A percentile compares a stretch with the other conserved stretches of the same genome.
Conservation (phyloP, 1,140 invertebrate genomes). For the Sesamia nonagrioides region DNA sequence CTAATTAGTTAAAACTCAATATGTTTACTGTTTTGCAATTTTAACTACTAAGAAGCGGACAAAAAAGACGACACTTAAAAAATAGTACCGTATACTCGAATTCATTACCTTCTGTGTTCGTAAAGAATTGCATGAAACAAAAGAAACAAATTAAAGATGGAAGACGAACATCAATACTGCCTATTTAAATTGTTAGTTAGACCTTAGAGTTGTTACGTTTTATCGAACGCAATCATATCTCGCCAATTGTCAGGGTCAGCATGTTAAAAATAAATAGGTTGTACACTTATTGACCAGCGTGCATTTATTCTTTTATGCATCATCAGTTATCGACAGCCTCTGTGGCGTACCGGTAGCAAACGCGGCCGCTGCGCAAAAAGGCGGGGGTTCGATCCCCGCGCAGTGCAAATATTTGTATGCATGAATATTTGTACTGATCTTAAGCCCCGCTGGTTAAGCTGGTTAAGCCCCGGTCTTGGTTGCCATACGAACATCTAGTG, state of each 20-base stretch:
- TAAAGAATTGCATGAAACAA: constrained; percentile 79
- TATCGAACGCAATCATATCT: not conserved
- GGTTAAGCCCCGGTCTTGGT: too few relatives aligned
- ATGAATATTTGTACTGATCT: too few relatives aligned
- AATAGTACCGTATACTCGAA: constrained; percentile 30
- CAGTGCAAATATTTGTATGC: too few relatives aligned
- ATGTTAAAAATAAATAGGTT: not conserved
- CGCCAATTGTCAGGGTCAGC: constrained; percentile 9
- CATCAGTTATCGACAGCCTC: not conserved
- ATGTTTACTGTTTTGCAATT: constrained; percentile 8
- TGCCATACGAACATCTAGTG: too few relatives aligned
- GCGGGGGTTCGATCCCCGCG: too few relatives aligned
- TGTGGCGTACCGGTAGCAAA: too few relatives aligned
- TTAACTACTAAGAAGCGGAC: constrained; percentile 37
- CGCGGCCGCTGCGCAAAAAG: too few relatives aligned
- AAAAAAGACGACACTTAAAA: constrained; percentile 57
- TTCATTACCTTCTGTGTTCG: constrained; percentile 78
- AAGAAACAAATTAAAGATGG: constrained; percentile 58
- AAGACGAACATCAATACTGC: not conserved
- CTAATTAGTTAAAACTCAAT: constrained; percentile 23
- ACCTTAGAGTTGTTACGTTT: not conserved
- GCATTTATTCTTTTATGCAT: not conserved
- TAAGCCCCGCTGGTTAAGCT: too few relatives aligned
- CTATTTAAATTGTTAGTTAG: too few relatives aligned
- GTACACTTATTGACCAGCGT: not conserved